Conservation (phyloP, 2,888 invertebrate genomes). For the Vannuccia rotundouncinata region DNA sequence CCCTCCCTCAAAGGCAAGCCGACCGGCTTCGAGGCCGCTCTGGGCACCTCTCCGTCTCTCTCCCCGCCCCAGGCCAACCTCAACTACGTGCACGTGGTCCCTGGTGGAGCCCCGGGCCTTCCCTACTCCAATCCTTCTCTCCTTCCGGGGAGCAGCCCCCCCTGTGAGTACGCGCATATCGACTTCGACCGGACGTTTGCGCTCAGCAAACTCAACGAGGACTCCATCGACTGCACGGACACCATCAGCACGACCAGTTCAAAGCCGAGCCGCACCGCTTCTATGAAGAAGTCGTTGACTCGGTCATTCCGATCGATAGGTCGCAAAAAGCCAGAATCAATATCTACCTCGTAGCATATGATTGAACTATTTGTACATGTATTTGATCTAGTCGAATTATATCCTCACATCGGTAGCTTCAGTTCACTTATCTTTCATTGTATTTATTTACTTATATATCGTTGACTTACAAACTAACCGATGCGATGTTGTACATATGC, state of each 20-base stretch:
- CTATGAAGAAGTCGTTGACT: not conserved
- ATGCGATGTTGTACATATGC: no score
- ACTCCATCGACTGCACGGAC: not conserved
- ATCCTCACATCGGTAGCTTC: no score
- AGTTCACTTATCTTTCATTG: no score
- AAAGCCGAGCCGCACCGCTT: not conserved
- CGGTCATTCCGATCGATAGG: not conserved
- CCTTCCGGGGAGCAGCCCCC: not conserved
- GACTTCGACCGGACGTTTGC: not conserved
- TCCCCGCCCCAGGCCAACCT: not conserved
- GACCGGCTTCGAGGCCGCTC: not conserved
- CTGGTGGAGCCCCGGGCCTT: not conserved
- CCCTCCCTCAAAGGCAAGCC: not conserved
- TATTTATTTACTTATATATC: no score
- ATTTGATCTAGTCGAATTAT: no score
- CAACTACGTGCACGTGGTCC: not conserved
- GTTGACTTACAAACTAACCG: no score
- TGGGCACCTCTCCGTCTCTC: not conserved
- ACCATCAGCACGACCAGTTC: not conserved
- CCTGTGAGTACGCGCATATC: not conserved
- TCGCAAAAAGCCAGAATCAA: not conserved
- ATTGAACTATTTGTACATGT: no score
- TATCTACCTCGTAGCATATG: not conserved
- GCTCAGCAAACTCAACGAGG: not conserved
- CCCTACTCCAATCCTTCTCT: not conserved